Evolutionary conservation across 1,140 invertebrate species (phyloP), one percentile per base, ranked within the genome.

Genomic region (Bombyx mandarina): DNA sequence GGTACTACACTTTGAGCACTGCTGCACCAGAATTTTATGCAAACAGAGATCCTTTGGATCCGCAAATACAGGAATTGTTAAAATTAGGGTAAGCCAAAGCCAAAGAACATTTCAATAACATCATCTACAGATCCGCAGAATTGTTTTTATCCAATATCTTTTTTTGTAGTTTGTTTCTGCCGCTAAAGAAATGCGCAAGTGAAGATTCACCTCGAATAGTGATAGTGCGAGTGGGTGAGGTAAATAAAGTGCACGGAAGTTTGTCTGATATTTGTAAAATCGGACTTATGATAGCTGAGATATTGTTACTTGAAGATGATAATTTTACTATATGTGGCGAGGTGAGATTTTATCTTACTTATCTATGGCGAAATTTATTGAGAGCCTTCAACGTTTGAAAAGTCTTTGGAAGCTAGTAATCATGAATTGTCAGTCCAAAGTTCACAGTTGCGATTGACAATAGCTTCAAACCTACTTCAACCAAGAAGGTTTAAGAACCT

Each of bases 1-100:
- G 93, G 91, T 93, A 93, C 63, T 93, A 93, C 65, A 93, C 93
- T 6, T 94, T 94, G 93, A 86, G 93, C 52, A 89, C 91, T n/a
- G 91, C 93, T 0, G 89, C 92, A n/a, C 94, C 94, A 0, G 94
- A 95, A 76, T 93, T 94, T 75, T 95, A 94, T 71, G 75, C 84
- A 48, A 92, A 94, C 69, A 86, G 93, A 6, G 92, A 94, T 62
- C 56, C 57, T 44, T 12, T 53, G 18, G 57, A 53, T 18, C 22
- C 44, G 42, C 18, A 59, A 8, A 59, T 59, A 42, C 51, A 54
- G 43, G 57, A 54, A 48, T 18, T 60, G 8, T 43, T 60, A 7
- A 55, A 54, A 45, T 45, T 55, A 43, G 52, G 58, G 58, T 60
- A 48, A 9, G 45, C 26, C 45, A 45, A 45, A 45, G 45, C 7